Conservation (phyloP, 2,113 vertebrate species). For the Turdus rufiventris region DNA sequence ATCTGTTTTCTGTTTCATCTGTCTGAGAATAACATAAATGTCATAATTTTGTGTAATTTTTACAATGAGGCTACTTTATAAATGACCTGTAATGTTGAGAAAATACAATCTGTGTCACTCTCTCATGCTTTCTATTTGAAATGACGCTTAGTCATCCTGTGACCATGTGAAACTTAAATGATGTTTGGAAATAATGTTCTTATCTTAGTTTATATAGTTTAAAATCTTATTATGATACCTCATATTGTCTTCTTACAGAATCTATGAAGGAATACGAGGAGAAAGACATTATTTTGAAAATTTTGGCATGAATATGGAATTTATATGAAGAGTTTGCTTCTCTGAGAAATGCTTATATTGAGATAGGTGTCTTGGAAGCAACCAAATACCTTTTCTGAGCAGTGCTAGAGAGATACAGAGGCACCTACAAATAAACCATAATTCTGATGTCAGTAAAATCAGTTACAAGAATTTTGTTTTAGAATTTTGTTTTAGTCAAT, state of each 20-base stretch:
- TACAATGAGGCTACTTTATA: neutral
- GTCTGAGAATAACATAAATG: neutral
- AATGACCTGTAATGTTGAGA: neutral
- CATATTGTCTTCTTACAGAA: neutral
- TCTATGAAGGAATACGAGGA: neutral
- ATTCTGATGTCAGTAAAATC: neutral
- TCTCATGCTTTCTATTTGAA: neutral
- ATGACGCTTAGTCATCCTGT: neutral
- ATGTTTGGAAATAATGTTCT: neutral
- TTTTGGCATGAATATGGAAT: neutral
- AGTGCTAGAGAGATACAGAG: neutral
- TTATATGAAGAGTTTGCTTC: neutral
- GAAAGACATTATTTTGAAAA: neutral
- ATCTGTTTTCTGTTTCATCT: neutral
- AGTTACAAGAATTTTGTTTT: neutral
- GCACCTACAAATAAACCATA: neutral
- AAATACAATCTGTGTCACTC: neutral
- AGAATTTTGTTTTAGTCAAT: neutral
- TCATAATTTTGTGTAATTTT: neutral
- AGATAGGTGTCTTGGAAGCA: neutral
- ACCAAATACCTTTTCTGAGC: neutral
- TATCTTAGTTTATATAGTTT: neutral
- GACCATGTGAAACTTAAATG: neutral
- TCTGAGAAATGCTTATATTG: neutral
- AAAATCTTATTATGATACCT: neutral